Evolutionary conservation across 1,140 invertebrate genomes (phyloP), one percentile per base, ranked within the genome.

Genomic region (Saccostrea glomerata): DNA sequence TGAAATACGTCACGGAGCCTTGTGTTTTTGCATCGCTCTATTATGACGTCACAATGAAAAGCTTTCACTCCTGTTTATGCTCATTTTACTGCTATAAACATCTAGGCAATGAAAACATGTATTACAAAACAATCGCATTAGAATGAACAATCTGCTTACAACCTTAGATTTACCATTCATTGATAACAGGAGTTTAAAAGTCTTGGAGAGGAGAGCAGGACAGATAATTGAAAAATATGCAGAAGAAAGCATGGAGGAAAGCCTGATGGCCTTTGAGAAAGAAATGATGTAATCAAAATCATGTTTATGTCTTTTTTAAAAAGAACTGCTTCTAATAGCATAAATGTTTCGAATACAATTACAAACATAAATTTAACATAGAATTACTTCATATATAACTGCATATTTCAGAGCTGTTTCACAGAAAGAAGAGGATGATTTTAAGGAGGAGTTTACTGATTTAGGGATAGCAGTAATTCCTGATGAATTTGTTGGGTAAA

Each of bases 241-340:
- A n/a, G 82, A 83, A 17, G 82, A 83, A 83, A 83, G 47, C 5
- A 83, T 83, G 82, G 40, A 83, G 30, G 36, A 83, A 40, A 83
- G 82, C 15, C 13, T 12, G 7, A 20, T 83, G 82, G 82, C 25
- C 6, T 83, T 9, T 83, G 30, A 83, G 25, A 83, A 55, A 40
- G 82, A 83, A 47, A 83, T 47, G 82, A 40, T 83, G 82, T 40
- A 40, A 83, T 25, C 17, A 47, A 47, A 40, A 20, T 40, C 40
- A 55, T 83, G 54, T 15, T 17, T 40, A 40, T 73, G 9, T 73
- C 11, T 58, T 58, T 58, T 58, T 17, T 58, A 58, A 17, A 58
- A 58, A 58, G 15, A 11, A 58, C 56, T 36, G 30, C 30, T 36
- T 36, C 30, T 36, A 36, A 36, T 36, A 36, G 30, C 30, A 2